Percentiles rank a stretch among this genome's conserved stretches.
phyloP scores from a whole-genome alignment of 2,888 invertebrate genomes.

The Seladonia tumulorum region DNA sequence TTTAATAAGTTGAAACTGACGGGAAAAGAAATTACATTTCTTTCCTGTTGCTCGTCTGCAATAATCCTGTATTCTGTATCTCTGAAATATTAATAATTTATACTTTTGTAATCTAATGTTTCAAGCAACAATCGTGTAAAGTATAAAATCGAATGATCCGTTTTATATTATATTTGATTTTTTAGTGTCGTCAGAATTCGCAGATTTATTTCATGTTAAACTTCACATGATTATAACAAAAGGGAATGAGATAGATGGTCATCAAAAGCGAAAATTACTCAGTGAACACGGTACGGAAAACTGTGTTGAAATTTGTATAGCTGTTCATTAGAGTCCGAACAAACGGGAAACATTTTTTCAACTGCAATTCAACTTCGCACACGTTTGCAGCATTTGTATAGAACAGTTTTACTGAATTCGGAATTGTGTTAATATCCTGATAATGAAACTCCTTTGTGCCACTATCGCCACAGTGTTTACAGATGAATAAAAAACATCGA shows the following conservation, averaged over 20 bases:
- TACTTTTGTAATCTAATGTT: not conserved
- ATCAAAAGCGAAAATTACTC: not conserved
- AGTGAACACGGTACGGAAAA: not conserved
- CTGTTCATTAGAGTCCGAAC: not conserved
- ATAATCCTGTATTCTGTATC: not conserved
- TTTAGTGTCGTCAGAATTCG: too few species aligned
- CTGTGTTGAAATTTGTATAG: not conserved
- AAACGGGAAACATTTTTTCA: not conserved
- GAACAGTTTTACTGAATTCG: too few species aligned
- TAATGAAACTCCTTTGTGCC: too few species aligned
- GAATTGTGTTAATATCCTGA: too few species aligned
- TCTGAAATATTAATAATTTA: not conserved
- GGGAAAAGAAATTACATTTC: not conserved
- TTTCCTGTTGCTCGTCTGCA: not conserved
- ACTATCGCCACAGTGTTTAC: too few species aligned
- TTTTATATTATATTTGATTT: too few species aligned
- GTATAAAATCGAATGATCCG: too few species aligned
- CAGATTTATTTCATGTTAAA: not conserved
- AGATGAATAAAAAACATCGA: too few species aligned
- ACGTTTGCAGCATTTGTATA: too few species aligned
- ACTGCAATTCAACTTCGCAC: not conserved
- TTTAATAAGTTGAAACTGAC: not conserved
- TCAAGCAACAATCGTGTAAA: too few species aligned
- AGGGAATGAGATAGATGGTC: not conserved
- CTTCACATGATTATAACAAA: not conserved